Base-by-base conservation (phyloP, 2,797 vertebrate genomes). In the Brachyrhaphis roseni region DNA sequence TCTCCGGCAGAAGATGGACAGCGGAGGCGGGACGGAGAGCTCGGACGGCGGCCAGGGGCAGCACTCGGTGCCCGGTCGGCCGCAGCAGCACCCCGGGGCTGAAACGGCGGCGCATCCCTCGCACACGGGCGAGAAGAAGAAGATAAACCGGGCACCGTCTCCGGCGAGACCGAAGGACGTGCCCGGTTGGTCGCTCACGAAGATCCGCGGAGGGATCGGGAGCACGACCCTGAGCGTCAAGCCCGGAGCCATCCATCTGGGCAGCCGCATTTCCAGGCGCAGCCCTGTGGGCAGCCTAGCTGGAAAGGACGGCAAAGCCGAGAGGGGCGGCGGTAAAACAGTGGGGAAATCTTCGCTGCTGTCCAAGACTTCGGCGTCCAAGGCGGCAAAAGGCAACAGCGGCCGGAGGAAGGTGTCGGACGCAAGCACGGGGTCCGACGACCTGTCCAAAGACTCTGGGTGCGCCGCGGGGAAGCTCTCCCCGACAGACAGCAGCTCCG, bases 101-200 rank as follows among this genome's bases (percentile, higher is more conserved):
- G 84, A 84, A 71, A 2, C 82, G 0, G 59, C 89, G 75, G 62
- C 81, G 75, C 92, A 85, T 62, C 80, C 90, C 81, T 80, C 84
- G 81, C 68, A 83, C 49, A 84, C 86, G 76, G 96, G 87, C 0
- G 88, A 94, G 87, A 97, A 96, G 94, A 98, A 97, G 90, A 98
- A 97, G 89, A 88, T 95, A 41, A 97, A 97, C 91, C 96, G 98
- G 75, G 97, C 97, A 39, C 97, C 97, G 18, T 98, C 98, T 4
- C 98, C 98, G 18, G 98, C 97, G 28, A 95, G 98, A 91, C 98
- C 97, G n/a, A 98, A 96, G 92, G 97, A 98, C 78, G 96, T 97
- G 36, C 93, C 97, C 70, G 97, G 97, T 7, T 98, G 98, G 97
- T 97, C 97, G 18, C 94, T 97, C 80, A 96, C 97, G 46, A 97